Evolutionary conservation across 2,888 invertebrate species (phyloP).

Genomic region (Morinoia aosen): DNA sequence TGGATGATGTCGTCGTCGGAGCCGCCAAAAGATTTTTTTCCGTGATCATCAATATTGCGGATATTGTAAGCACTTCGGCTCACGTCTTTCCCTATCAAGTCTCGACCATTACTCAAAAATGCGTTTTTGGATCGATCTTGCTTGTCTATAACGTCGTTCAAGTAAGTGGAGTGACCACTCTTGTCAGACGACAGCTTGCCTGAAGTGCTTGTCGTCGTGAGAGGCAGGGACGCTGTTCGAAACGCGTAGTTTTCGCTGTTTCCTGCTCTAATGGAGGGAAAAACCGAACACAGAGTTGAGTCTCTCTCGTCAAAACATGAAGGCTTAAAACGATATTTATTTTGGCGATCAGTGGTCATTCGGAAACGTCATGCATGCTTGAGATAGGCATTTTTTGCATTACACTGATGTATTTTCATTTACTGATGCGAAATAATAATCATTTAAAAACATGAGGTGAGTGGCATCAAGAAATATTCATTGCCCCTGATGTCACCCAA

Average conservation of each 20-base stretch:
- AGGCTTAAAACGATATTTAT: background rate
- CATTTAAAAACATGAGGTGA: too few species aligned
- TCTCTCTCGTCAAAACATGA: background rate
- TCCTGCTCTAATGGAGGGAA: background rate
- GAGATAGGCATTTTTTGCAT: too few species aligned
- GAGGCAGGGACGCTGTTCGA: constrained; percentile 26
- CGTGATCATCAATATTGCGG: constrained; percentile 32
- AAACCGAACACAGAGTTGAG: background rate
- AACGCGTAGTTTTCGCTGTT: constrained; percentile 36
- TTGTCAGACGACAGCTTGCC: constrained; percentile 37
- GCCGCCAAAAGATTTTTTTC: background rate
- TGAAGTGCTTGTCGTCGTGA: background rate
- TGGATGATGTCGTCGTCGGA: constrained; percentile 25
- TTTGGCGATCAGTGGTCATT: too few species aligned
- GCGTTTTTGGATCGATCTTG: constrained; percentile 71
- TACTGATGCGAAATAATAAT: too few species aligned
- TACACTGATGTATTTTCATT: too few species aligned
- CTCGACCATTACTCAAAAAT: constrained; percentile 68
- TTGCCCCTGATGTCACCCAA: too few species aligned
- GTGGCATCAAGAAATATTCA: too few species aligned
- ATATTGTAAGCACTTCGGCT: constrained; percentile 31
- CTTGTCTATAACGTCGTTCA: constrained; percentile 69
- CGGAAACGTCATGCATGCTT: too few species aligned
- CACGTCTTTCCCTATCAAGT: constrained; percentile 18
- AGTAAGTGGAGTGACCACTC: background rate